Evolutionary conservation across 1,140 invertebrate genomes (phyloP).

Genomic region (Nephila pilipes): DNA sequence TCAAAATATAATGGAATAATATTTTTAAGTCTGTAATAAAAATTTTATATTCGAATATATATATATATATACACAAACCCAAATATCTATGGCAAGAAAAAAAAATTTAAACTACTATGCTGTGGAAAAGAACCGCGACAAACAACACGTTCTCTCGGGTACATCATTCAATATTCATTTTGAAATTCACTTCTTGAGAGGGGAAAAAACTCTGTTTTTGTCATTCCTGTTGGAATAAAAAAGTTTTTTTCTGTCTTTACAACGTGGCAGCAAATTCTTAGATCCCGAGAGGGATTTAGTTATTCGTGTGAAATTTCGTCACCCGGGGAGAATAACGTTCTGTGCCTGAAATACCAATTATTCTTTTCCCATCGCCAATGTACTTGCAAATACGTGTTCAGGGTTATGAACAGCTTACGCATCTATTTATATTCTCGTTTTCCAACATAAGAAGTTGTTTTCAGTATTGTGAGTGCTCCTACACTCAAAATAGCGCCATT

Average conservation of each 20-base stretch:
- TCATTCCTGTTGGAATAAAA: background rate
- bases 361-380: slow-evolving; percentile 44
- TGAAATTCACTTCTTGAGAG: background rate
- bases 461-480: background rate
- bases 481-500: slow-evolving; percentile 1
- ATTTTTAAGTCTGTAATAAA: too few relatives aligned
- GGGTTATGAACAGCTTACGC: background rate
- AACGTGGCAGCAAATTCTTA: slow-evolving; percentile 4
- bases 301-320: slow-evolving; percentile 66
- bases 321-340: slow-evolving; percentile 32
- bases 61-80: too few relatives aligned
- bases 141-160: background rate
- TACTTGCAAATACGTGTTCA: slow-evolving; percentile 37
- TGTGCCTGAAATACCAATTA: slow-evolving; percentile 71
- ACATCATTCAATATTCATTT: slow-evolving; percentile 5
- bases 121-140: too few relatives aligned
- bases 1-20: too few relatives aligned
- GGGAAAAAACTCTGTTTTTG: background rate
- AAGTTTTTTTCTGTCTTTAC: background rate
- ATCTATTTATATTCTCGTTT: slow-evolving; percentile 54
- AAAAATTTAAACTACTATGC: too few relatives aligned
- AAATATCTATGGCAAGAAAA: too few relatives aligned
- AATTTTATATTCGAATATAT: too few relatives aligned
- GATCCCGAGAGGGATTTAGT: slow-evolving; percentile 1
- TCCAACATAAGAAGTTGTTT: slow-evolving; percentile 21